Conservation (phyloP, 2,113 vertebrate species). For the Empidonax traillii region DNA sequence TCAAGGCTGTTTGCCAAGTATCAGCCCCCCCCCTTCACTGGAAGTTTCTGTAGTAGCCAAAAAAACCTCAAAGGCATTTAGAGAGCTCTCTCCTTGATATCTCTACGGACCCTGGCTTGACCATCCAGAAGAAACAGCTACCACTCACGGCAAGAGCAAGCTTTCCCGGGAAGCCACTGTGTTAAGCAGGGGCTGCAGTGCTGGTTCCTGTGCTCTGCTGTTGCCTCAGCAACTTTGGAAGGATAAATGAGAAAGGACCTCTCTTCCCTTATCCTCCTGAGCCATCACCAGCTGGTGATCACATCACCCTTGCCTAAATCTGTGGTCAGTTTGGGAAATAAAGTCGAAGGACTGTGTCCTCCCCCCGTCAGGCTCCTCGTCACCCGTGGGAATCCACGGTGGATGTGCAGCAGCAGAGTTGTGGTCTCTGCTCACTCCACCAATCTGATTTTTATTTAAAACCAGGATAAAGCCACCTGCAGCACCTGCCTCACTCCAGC, state of each 20-base stretch:
- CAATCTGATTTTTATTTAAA: not conserved
- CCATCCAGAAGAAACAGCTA: not conserved
- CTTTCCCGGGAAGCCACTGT: not conserved
- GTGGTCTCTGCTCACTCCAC: not conserved
- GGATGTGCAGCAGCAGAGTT: not conserved
- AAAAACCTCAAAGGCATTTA: not conserved
- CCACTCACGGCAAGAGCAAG: not conserved
- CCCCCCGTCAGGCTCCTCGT: not conserved
- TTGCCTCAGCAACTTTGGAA: rapidly evolving
- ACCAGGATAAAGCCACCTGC: not conserved
- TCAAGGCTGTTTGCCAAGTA: not conserved
- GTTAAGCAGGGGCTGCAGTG: not conserved
- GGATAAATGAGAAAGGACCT: not conserved
- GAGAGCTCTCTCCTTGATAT: not conserved
- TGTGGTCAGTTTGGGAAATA: not conserved
- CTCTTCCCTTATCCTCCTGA: rapidly evolving
- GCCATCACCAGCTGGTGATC: not conserved
- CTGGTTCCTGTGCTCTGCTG: not conserved
- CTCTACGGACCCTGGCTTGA: not conserved
- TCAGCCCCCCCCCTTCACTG: rapidly evolving
- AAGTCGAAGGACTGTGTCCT: rapidly evolving
- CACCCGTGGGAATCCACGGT: rapidly evolving
- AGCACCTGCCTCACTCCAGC: not conserved
- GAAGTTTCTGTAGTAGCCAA: not conserved
- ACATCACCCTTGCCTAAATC: rapidly evolving